Evolutionary conservation across 1,140 invertebrate genomes (phyloP), one percentile per base, ranked within the genome.

Genomic region (Agrypnia vestita): DNA sequence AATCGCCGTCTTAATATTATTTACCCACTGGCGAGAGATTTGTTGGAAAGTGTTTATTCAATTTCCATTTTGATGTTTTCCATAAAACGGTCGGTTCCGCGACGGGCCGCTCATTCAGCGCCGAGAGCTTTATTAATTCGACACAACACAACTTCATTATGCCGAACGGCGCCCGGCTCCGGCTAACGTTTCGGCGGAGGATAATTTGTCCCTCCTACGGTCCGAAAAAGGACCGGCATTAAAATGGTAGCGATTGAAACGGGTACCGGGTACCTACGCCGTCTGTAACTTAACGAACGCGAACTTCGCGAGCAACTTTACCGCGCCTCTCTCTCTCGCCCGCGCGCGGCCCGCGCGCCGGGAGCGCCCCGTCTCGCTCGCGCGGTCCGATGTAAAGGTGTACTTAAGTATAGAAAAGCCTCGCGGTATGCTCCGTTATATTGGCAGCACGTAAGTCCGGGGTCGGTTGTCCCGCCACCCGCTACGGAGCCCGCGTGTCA

Each of bases 131-230:
- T 79, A 82, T 79, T 82, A 79, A 82, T 82, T 82, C 76, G 53
- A 46, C 62, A 82, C 80, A 79, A 76, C 79, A 82, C 80, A 79
- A 78, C 72, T 82, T 79, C 77, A 82, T 82, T 79, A 82, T 79
- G 69, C 56, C 62, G 49, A 53, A 71, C 49, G 79, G 73, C 56
- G n/a, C 15, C 10, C 56, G 21, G 43, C 67, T 79, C 17, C 21
- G 11, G 1, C 17, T 46, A 47, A 67, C 19, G 21, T 35, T 35
- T 69, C 53, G 25, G 9, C 25, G n/a, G 64, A n/a, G 51, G 46
- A 69, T 56, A 51, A 51, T 67, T 64, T 67, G 74, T 47, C 74
- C 55, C 55, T 75, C 43, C 73, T 75, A 75, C 73, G 43, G 55
- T 75, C 73, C 55, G 44, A 73, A 55, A 75, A 75, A 75, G 73